Evolutionary conservation across 2,888 invertebrate species (phyloP).

Genomic region (Clistopyga incitator): DNA sequence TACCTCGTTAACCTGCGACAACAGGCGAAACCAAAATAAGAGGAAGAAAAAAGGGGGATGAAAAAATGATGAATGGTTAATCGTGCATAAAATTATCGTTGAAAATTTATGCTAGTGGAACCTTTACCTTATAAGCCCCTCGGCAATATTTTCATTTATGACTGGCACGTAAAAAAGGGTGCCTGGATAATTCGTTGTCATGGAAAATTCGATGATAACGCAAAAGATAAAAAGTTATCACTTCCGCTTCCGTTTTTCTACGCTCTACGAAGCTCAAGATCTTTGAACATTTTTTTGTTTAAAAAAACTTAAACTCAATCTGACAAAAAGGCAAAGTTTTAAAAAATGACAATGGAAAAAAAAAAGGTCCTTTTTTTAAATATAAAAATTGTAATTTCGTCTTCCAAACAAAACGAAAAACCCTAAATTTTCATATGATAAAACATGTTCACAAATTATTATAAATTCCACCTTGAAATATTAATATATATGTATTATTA

Average conservation of each 20-base stretch:
- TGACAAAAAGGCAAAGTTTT: no score
- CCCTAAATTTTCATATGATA: no score
- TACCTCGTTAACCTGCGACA: conserved; percentile 23
- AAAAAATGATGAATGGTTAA: background rate
- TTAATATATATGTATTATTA: no score
- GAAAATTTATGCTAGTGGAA: conserved; percentile 16
- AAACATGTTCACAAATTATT: no score
- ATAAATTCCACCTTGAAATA: no score
- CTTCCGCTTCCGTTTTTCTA: background rate
- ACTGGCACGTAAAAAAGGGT: background rate
- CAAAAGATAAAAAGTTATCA: background rate
- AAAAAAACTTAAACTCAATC: no score
- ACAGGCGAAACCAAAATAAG: background rate
- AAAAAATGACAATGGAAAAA: no score
- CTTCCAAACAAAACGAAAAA: no score
- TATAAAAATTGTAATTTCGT: no score
- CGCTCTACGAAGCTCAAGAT: background rate
- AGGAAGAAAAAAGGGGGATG: background rate
- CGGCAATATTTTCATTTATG: background rate
- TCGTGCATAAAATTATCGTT: background rate
- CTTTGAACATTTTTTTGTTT: no score
- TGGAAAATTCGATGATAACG: conserved; percentile 17
- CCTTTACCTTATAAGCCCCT: background rate
- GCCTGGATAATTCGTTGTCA: background rate
- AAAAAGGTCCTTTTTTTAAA: no score